phyloP scores from a whole-genome alignment of 2,888 invertebrate species.

The Panzeria rudis region DNA sequence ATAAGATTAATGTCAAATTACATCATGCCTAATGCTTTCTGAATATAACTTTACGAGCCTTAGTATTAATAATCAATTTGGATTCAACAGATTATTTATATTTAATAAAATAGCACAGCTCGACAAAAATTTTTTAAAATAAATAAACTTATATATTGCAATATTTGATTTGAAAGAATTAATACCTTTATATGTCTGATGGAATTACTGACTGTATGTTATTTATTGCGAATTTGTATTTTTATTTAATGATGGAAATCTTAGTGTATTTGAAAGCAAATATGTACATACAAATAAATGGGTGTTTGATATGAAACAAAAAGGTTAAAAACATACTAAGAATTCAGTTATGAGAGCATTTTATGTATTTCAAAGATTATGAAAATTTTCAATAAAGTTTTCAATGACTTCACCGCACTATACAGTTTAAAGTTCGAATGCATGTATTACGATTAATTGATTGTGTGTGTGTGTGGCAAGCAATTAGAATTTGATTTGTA shows the following conservation, averaged over 20 bases:
- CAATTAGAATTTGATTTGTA: slow-evolving; percentile 43
- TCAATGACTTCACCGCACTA: slow-evolving; percentile 16
- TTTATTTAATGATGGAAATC: slow-evolving; percentile 30
- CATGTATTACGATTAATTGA: slow-evolving; percentile 6
- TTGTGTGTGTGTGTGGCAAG: slow-evolving; percentile 25
- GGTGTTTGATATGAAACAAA: slow-evolving; percentile 54
- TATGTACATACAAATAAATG: slow-evolving; percentile 3
- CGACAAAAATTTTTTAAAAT: not conserved
- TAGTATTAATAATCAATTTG: too few relatives aligned
- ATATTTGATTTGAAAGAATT: not conserved
- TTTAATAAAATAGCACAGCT: too few relatives aligned
- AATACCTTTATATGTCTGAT: slow-evolving; percentile 1
- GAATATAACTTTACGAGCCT: too few relatives aligned
- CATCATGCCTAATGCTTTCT: too few relatives aligned
- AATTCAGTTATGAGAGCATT: slow-evolving; percentile 13
- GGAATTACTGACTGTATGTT: not conserved
- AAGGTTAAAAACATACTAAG: slow-evolving; percentile 57
- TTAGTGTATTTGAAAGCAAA: not conserved
- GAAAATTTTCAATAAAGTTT: slow-evolving; percentile 27
- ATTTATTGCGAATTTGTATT: slow-evolving; percentile 41
- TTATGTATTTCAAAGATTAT: slow-evolving; percentile 11
- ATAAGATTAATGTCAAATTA: too few relatives aligned
- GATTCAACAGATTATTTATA: too few relatives aligned
- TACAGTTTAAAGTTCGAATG: not conserved
- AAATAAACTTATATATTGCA: not conserved